Evolutionary conservation across 1,140 invertebrate species (phyloP), one percentile per base, ranked within the genome.

Genomic region (Drosophila navojoa): DNA sequence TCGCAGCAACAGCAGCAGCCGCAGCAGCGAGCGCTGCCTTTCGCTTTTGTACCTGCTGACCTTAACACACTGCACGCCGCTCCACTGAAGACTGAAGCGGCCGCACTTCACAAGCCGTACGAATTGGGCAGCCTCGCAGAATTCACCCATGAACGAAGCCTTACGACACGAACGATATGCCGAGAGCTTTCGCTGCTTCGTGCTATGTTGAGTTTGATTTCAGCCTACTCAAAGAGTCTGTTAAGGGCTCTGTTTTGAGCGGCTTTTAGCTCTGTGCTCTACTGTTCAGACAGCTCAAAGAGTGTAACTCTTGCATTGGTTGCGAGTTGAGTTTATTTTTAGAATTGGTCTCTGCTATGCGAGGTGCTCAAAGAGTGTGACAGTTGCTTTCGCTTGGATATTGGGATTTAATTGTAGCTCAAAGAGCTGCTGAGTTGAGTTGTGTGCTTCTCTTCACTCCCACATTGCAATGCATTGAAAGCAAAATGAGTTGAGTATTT

Each of bases 81-180:
- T 79, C 60, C 62, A 87, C 69, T 71, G 54, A 57, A 79, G 79
- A 87, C 84, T 87, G 84, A 82, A 71, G 57, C 47, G 57, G 47
- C 58, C 42, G 50, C 49, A 49, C 57, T 29, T 16, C 44, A 7
- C 19, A 2, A 22, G 27, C 27, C 22, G 15, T 74, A 45, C 44
- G 61, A 72, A 68, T 57, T 55, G 50, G 13, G 13, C 58, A 42
- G 19, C 50, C 57, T 69, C 52, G 64, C 25, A 15, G 58, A 67
- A 76, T 42, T 78, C 78, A 81, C 75, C 75, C 67, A 67, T 68
- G 9, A 53, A 49, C 64, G 64, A 67, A 32, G n/a, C 38, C 47
- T 7, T 27, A 6, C 29, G 25, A 22, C 35, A 58, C 54, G 62
- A 52, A 45, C 42, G 42, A 7, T 16, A 13, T 38, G 16, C 38